Percentiles rank a stretch among this genome's conserved stretches.
Evolutionary conservation across 1,140 invertebrate genomes (phyloP).

Genomic region (Pseudomyrmex cubaensis): DNA sequence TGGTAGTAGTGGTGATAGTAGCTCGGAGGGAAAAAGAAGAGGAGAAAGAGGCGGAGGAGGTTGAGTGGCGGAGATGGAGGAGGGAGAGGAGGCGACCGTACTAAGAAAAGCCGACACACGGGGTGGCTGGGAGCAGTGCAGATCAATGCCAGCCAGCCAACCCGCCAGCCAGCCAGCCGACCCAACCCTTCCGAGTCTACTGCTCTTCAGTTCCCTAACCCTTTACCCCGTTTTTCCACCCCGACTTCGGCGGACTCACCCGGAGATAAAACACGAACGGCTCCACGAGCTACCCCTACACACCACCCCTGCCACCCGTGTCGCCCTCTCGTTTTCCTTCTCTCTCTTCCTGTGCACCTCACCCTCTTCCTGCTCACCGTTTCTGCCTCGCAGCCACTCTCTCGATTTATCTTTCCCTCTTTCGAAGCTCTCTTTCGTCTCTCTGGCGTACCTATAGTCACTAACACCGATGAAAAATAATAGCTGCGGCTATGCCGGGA

Average conservation of each 20-base stretch:
- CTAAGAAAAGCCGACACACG: slow-evolving; percentile 79
- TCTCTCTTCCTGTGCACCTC: slow-evolving; percentile 13
- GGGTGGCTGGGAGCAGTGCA: slow-evolving; percentile 73
- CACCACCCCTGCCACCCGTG: slow-evolving; percentile 31
- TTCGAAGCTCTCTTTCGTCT: slow-evolving; percentile 63
- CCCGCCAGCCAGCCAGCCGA: slow-evolving; percentile 72
- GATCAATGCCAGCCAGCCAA: slow-evolving; percentile 78
- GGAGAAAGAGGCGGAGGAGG: slow-evolving; percentile 72
- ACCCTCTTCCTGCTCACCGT: slow-evolving; percentile 46
- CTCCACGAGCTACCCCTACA: slow-evolving; percentile 65
- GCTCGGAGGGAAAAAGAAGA: slow-evolving; percentile 68
- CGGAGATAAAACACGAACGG: slow-evolving; percentile 77
- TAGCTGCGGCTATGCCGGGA: slow-evolving; percentile 69
- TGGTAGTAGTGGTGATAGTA: slow-evolving; percentile 68
- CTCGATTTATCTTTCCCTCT: slow-evolving; percentile 64
- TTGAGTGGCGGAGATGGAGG: slow-evolving; percentile 59
- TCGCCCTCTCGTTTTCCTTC: slow-evolving; percentile 44
- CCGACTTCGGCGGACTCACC: slow-evolving; percentile 74
- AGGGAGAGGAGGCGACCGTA: slow-evolving; percentile 72
- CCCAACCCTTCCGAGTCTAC: slow-evolving; percentile 77
- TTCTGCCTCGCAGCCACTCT: slow-evolving; percentile 48
- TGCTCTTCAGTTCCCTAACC: slow-evolving; percentile 76
- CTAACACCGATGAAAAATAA: slow-evolving; percentile 75
- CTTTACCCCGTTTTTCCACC: slow-evolving; percentile 75
- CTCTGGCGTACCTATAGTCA: slow-evolving; percentile 66